Base-by-base conservation (phyloP, 2,888 invertebrate genomes). In the Pterobdella sp. region DNA sequence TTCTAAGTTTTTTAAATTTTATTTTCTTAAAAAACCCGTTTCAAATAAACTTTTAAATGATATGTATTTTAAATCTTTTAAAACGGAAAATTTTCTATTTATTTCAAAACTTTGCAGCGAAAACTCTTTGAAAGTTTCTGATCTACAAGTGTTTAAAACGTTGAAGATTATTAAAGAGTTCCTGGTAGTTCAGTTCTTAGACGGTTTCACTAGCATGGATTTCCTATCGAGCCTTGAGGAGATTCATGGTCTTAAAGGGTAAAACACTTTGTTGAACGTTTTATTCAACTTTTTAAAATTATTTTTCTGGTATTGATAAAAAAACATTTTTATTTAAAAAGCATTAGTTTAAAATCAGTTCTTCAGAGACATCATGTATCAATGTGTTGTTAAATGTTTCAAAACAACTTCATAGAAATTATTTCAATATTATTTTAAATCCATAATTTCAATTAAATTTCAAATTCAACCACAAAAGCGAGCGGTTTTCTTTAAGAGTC, bases 401-500 rank as follows among this genome's bases (percentile, higher is more conserved):
- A n/a, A n/a, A n/a, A n/a, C n/a, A n/a, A n/a, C n/a, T n/a, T n/a
- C n/a, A n/a, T n/a, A n/a, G n/a, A n/a, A n/a, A n/a, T n/a, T n/a
- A n/a, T 18, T 49, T 18, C n/a, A 14, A 49, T 49, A 18, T 49
- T 49, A 49, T 18, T 49, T 49, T 49, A 49, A 18, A n/a, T 18
- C 14, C 14, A 49, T 49, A 18, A 18, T 18, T 49, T 49, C 52
- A 34, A 31, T 7, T n/a, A 34, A 3, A 66, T 1, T 7, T 32
- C n/a, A 34, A 31, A 14, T 66, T 66, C 7, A 29, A 64, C 14
- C 26, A n/a, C 52, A 10, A 4, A 0, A 69, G 56, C 1, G 31
- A 69, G 52, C 49, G 34, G n/a, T 52, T 26, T 35, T 42, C 60
- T 3, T 36, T 71, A 34, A 22, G 52, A 4, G 52, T 71, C 1